phyloP scores from a whole-genome alignment of 2,888 invertebrate species.

The Fragum fragum region DNA sequence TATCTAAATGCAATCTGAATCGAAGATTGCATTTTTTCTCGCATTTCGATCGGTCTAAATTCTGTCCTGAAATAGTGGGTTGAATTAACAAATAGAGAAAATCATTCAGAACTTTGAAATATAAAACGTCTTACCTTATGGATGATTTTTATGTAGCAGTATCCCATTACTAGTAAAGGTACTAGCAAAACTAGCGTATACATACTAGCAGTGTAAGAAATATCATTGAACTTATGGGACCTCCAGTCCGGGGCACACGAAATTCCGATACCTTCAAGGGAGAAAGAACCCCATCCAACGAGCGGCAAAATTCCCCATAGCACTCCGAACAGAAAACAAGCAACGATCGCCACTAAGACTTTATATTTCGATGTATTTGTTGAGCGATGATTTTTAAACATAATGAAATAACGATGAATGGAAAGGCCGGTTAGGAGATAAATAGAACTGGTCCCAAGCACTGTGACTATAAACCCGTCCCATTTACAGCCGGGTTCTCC shows the following conservation, averaged over 20 bases:
- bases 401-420: conserved; percentile 47
- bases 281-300: conserved; percentile 49
- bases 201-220: conserved; percentile 39
- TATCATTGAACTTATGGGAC: conserved; percentile 16
- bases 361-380: conserved; percentile 11
- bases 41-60: too few species aligned
- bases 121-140: conserved; percentile 51
- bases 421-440: conserved; percentile 49
- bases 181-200: conserved; percentile 45
- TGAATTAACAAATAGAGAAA: too few species aligned
- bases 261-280: conserved; percentile 41
- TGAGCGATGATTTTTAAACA: neutral
- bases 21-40: too few species aligned
- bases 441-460: conserved; percentile 48
- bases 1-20: too few species aligned
- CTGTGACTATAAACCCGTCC: conserved; percentile 58
- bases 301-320: conserved; percentile 48
- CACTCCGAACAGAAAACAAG: conserved; percentile 43
- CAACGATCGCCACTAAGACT: neutral
- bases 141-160: conserved; percentile 46
- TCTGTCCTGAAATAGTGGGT: too few species aligned
- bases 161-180: conserved; percentile 38
- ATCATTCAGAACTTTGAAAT: too few species aligned
- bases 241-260: conserved; percentile 59
- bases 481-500: conserved; percentile 45